Conservation (phyloP, 2,888 invertebrate species). For the Heliconius hortense region DNA sequence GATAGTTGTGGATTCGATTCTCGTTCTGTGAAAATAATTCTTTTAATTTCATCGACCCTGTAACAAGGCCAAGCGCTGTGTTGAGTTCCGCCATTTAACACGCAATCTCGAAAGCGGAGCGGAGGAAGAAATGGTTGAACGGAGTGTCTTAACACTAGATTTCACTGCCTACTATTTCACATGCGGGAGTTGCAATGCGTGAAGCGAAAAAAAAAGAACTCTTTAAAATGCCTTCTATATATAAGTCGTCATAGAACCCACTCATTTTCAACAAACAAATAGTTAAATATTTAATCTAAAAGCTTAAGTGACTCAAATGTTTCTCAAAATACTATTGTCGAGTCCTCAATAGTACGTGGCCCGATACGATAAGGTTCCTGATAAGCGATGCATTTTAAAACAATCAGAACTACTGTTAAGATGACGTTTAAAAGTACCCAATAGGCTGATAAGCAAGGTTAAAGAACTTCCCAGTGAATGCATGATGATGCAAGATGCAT, state of each 20-base stretch:
- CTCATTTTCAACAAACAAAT: background rate
- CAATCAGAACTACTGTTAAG: conserved; percentile 57
- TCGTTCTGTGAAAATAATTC: background rate
- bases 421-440: conserved; percentile 52
- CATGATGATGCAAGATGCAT: conserved; percentile 65
- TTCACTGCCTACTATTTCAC: background rate
- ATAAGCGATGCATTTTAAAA: conserved; percentile 70
- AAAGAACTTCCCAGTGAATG: conserved; percentile 57
- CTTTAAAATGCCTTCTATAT: conserved; percentile 1
- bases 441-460: conserved; percentile 61
- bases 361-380: conserved; percentile 70
- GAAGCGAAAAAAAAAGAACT: background rate
- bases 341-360: conserved; percentile 53
- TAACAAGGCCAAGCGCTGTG: no score
- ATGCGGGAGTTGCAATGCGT: no score
- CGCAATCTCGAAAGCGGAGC: no score
- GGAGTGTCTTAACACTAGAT: no score
- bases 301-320: conserved; percentile 47
- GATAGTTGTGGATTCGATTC: background rate
- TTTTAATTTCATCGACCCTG: no score
- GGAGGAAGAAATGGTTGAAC: no score
- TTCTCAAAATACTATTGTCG: conserved; percentile 50
- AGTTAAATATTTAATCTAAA: conserved; percentile 30
- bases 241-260: conserved; percentile 2
- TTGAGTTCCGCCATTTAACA: no score